A percentile compares a stretch with the other conserved stretches of the same genome.
phyloP scores from a whole-genome alignment of 2,888 invertebrate species.

The Laothoe populi region DNA sequence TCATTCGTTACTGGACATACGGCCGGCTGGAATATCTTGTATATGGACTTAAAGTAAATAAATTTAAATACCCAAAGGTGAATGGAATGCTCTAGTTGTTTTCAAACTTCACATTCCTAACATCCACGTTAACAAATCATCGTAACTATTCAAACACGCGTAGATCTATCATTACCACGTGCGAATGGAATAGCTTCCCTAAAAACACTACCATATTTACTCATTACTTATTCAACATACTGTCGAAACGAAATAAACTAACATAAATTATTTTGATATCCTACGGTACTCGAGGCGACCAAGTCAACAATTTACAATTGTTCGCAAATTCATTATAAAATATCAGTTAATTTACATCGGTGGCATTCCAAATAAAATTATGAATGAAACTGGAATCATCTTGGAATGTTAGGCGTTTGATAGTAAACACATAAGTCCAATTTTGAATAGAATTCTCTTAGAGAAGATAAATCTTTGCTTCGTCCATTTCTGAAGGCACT shows the following conservation, averaged over 20 bases:
- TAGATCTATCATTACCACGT: conserved; percentile 49
- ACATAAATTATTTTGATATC: conserved; percentile 51
- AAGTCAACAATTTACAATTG: conserved; percentile 35
- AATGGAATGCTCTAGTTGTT: conserved; percentile 60
- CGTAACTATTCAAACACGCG: conserved; percentile 52
- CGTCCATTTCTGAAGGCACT: conserved; percentile 18
- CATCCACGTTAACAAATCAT: conserved; percentile 51
- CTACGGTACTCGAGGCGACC: conserved; percentile 65
- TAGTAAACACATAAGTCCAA: conserved; percentile 15
- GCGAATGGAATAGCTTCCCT: conserved; percentile 68
- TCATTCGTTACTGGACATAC: conserved; percentile 41
- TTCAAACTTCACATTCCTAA: conserved; percentile 50
- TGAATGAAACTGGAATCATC: conserved; percentile 54
- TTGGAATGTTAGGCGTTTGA: conserved; percentile 65
- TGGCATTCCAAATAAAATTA: conserved; percentile 54
- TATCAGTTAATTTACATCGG: conserved; percentile 59
- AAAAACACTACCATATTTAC: conserved; percentile 67
- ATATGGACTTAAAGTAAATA: conserved; percentile 35
- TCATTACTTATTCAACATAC: conserved; percentile 56
- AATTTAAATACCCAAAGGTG: conserved; percentile 56
- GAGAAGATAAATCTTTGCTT: background rate
- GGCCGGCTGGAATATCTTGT: conserved; percentile 26
- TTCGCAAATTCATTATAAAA: conserved; percentile 39
- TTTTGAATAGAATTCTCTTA: conserved; percentile 9
- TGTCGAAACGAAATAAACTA: conserved; percentile 55